These are phyloP conservation scores for Drosophila ezoana DNA, from an alignment of 2,888 invertebrate genomes.

Conservation along the genomic window DNA sequence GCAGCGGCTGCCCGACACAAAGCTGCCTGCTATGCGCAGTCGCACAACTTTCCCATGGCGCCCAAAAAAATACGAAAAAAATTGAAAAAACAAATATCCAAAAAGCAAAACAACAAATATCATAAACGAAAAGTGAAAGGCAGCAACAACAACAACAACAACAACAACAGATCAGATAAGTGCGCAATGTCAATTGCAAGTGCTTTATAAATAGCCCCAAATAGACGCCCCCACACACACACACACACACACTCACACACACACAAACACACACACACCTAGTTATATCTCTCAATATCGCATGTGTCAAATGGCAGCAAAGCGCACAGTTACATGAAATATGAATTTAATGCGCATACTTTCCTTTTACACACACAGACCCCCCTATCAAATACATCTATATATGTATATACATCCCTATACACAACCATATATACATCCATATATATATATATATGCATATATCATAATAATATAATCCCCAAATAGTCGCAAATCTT, in stretches of 20 bases:
- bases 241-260: conserved; percentile 3
- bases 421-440: no score
- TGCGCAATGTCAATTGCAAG: conserved; percentile 60
- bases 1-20: conserved; percentile 21
- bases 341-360: conserved; percentile 35
- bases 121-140: conserved; percentile 56
- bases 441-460: background rate
- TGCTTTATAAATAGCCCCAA: conserved; percentile 52
- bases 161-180: conserved; percentile 24
- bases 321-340: conserved; percentile 24
- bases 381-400: background rate
- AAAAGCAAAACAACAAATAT: conserved; percentile 9
- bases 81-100: conserved; percentile 4
- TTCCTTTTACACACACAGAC: conserved; percentile 28
- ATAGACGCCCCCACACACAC: conserved; percentile 29
- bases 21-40: conserved; percentile 25
- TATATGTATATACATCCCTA: background rate
- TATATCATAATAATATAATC: background rate
- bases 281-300: conserved; percentile 2
- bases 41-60: conserved; percentile 45
- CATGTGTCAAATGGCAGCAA: conserved; percentile 34
- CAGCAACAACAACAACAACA: conserved; percentile 19
- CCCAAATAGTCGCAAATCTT: conserved; percentile 7
- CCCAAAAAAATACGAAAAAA: conserved; percentile 7
- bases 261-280: background rate